Evolutionary conservation across 2,113 vertebrate species (phyloP).

Genomic region (Tachuris rubrigastra): DNA sequence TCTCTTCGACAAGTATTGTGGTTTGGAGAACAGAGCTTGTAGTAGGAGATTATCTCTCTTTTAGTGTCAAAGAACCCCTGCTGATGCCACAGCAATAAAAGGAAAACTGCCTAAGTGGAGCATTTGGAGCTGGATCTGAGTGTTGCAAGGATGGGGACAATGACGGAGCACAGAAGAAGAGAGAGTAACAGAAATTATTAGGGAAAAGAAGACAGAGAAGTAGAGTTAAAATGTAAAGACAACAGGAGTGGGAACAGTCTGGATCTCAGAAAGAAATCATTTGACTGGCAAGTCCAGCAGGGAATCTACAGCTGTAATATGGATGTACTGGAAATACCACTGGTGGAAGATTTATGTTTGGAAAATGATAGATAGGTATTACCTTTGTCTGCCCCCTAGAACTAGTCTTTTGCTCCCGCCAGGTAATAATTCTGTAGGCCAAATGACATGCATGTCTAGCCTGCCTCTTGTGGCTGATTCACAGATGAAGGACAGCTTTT

Average conservation of each 20-base stretch:
- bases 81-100: constrained; percentile 4
- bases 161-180: not conserved
- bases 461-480: not conserved
- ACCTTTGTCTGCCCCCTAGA: not conserved
- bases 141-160: not conserved
- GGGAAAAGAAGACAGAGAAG: not conserved
- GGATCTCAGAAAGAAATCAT: not conserved
- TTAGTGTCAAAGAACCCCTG: constrained; percentile 24
- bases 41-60: constrained; percentile 16
- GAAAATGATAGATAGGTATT: not conserved
- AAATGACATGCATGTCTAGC: not conserved
- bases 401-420: not conserved
- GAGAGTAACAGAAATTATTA: not conserved
- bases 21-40: not conserved
- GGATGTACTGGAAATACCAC: not conserved
- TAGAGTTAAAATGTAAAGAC: not conserved
- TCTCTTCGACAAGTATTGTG: not conserved
- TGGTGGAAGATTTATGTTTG: not conserved
- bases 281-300: not conserved
- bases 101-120: constrained; percentile 33
- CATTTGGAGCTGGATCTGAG: not conserved
- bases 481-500: not conserved
- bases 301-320: not conserved
- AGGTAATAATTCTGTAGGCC: not conserved
- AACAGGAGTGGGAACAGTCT: not conserved